Percentiles rank a stretch among this genome's conserved stretches.
Conservation (phyloP, 2,797 vertebrate species). For the Thalassophryne amazonica region DNA sequence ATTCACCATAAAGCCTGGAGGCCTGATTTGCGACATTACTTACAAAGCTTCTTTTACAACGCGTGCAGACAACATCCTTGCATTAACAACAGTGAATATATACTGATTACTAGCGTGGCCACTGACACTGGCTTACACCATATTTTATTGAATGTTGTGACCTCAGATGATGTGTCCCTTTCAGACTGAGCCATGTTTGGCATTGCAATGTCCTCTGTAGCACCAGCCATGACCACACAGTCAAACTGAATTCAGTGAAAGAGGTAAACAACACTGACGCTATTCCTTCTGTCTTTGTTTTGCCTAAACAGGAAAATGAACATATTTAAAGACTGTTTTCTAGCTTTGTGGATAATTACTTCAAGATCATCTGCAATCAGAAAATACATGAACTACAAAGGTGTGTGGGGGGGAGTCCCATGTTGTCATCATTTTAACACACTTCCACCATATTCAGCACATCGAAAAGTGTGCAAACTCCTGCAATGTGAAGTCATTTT, state of each 20-base stretch:
- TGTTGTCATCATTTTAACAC: too few species aligned
- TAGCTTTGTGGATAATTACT: too few species aligned
- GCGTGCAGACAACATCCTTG: neutral
- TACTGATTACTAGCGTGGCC: conserved; percentile 40
- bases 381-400: too few species aligned
- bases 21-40: conserved; percentile 81
- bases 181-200: conserved; percentile 37
- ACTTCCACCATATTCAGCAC: too few species aligned
- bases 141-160: conserved; percentile 43
- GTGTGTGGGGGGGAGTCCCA: too few species aligned
- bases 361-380: too few species aligned
- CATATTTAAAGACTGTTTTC: too few species aligned
- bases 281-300: neutral
- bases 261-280: neutral
- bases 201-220: conserved; percentile 31
- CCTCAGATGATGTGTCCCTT: conserved; percentile 44
- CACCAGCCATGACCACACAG: conserved; percentile 26
- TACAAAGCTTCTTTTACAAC: conserved; percentile 44
- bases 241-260: conserved; percentile 19
- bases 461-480: too few species aligned
- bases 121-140: conserved; percentile 25
- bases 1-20: conserved; percentile 76
- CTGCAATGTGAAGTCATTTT: too few species aligned
- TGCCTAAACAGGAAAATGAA: too few species aligned
- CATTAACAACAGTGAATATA: conserved; percentile 39